phyloP scores from a whole-genome alignment of 2,113 vertebrate species.

The Eublepharis macularius region DNA sequence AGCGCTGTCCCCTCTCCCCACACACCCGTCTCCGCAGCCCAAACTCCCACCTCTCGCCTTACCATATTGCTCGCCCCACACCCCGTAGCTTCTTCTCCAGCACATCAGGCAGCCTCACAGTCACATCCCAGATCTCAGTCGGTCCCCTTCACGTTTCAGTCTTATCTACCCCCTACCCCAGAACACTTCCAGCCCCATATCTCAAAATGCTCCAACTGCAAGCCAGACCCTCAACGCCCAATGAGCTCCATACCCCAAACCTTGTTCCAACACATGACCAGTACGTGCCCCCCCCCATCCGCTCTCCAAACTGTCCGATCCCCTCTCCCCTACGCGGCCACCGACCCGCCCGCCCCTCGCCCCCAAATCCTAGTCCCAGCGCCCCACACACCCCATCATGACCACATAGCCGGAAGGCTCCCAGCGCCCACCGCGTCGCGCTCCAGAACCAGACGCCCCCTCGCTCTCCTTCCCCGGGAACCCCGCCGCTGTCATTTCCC shows the following conservation, averaged over 20 bases:
- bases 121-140: background rate
- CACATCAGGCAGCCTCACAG: background rate
- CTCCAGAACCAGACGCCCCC: background rate
- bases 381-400: too few species aligned
- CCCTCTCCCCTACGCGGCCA: background rate
- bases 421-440: background rate
- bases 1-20: background rate
- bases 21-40: too few species aligned
- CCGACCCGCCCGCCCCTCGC: background rate
- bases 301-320: background rate
- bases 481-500: background rate
- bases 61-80: background rate
- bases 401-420: too few species aligned
- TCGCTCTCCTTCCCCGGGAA: too few species aligned
- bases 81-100: background rate
- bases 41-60: background rate
- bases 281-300: background rate
- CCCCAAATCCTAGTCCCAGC: background rate
- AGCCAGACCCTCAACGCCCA: background rate
- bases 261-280: background rate
- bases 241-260: background rate
- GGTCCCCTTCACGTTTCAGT: background rate
- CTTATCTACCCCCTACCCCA: background rate
- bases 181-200: background rate
- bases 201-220: background rate